Base-by-base conservation (phyloP, 2,888 invertebrate species). In the Lasius fuliginosus region DNA sequence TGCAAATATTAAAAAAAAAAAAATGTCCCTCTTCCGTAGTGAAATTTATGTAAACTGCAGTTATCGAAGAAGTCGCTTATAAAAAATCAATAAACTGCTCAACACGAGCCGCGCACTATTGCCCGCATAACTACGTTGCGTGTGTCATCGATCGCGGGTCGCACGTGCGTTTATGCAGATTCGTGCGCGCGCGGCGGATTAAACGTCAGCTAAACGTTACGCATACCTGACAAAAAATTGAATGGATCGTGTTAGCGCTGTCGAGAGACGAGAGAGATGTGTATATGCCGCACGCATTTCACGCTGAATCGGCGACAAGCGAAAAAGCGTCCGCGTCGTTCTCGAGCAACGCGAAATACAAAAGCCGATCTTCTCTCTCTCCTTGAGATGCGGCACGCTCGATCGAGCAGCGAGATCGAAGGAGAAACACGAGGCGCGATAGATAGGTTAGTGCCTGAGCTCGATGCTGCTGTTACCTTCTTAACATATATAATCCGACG, bases 361-460 rank as follows among this genome's bases (percentile, higher is more conserved):
- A 64, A 82, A 76, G 64, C 27, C 58, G 77, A 82, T 82, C 77
- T 65, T 82, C 77, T 65, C 53, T 65, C 53, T 62, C 53, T 62
- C 73, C 85, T 87, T 69, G 83, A 88, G 46, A 62, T 42, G 36
- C 40, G 46, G 40, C 62, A 75, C 53, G 87, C 68, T 82, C 46
- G 83, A 86, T 86, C 86, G 88, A 88, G 46, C 64, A 86, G 42
- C 74, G 30, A 75, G 74, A 68, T 27, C 56, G 67, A 76, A 81
- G 73, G 77, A 75, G 88, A 77, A 83, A 53, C 68, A 81, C 30
- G 23, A 18, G 30, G 30, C 3, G n/a, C 9, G 23, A 27, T 53
- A n/a, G 53, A n/a, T n/a, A 36, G 36, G 56, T 23, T 53, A n/a
- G 53, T 56, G 71, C 23, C 71, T 36, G 46, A 27, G 33, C 46